phyloP scores from a whole-genome alignment of 2,888 invertebrate species.

The Vannuccia rotundouncinata region DNA sequence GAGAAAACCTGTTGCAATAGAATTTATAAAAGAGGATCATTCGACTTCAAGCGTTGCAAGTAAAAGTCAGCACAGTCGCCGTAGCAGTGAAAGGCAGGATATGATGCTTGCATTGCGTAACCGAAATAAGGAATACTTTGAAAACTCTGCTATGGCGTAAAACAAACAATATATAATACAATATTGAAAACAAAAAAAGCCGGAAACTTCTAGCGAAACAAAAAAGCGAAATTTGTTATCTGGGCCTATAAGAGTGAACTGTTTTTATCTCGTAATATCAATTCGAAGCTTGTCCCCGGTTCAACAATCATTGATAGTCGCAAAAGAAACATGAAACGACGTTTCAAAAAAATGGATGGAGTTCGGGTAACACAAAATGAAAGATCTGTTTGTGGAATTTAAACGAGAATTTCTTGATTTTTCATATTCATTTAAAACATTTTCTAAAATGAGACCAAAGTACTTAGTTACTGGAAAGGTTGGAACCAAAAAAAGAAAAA shows the following conservation, averaged over 20 bases:
- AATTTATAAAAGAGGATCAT: conserved; percentile 26
- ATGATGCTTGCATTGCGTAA: conserved; percentile 11
- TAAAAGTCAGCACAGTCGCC: conserved; percentile 11
- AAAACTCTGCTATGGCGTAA: conserved; percentile 20
- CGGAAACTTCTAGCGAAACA: background rate
- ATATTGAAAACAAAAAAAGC: background rate
- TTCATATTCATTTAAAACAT: background rate
- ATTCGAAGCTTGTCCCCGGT: conserved; percentile 19
- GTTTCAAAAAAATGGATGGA: conserved; percentile 15
- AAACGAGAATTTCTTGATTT: conserved; percentile 6
- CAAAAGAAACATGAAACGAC: conserved; percentile 13
- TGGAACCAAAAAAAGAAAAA: conserved; percentile 1
- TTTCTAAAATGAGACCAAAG: conserved; percentile 17
- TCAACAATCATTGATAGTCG: conserved; percentile 26
- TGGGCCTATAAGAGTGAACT: conserved; percentile 21
- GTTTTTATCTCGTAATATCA: conserved; percentile 19
- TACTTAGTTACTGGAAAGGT: conserved; percentile 1
- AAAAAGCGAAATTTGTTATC: conserved; percentile 21
- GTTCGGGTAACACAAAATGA: conserved; percentile 12
- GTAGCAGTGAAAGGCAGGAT: conserved; percentile 8
- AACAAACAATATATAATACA: conserved; percentile 16
- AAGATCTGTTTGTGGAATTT: background rate
- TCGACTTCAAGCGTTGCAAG: conserved; percentile 23
- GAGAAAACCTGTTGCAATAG: background rate
- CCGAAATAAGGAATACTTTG: conserved; percentile 7